Evolutionary conservation across 2,797 vertebrate genomes (phyloP).

Genomic region (Periparus ater): DNA sequence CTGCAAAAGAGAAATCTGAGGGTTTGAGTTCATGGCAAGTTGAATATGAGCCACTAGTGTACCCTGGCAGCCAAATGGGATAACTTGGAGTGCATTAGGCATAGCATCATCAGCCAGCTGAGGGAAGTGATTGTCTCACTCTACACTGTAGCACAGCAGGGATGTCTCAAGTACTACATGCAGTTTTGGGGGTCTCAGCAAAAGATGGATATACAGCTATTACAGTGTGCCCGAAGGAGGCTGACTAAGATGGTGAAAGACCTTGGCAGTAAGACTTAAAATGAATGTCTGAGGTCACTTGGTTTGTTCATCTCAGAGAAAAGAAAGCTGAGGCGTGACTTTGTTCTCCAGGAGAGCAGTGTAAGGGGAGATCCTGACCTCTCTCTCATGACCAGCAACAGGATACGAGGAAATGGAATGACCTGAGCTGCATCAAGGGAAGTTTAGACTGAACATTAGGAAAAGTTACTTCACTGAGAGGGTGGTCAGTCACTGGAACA

Average conservation of each 20-base stretch:
- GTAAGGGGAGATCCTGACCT: neutral
- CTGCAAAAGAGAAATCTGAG: rapidly evolving
- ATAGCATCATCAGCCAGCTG: neutral
- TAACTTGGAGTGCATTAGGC: neutral
- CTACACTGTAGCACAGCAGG: too few relatives aligned
- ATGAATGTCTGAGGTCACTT: neutral
- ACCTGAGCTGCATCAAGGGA: neutral
- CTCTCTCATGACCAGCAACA: neutral
- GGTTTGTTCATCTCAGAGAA: neutral
- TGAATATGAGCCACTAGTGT: neutral
- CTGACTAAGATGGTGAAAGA: neutral
- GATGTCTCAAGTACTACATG: neutral
- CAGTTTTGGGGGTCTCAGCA: neutral
- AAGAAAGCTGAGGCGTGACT: neutral
- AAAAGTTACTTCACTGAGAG: neutral
- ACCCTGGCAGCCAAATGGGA: neutral
- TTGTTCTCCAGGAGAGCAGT: neutral
- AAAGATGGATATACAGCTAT: neutral
- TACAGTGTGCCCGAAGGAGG: neutral
- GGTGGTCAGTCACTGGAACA: neutral
- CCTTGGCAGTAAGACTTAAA: rapidly evolving
- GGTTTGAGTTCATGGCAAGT: neutral
- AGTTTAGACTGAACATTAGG: neutral
- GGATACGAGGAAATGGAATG: neutral
- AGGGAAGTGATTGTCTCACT: neutral